These are phyloP conservation scores for Pelagia noctiluca DNA, from an alignment of 30 jellyfish, hydroid and myxozoan genomes.

Conservation along the genomic window DNA sequence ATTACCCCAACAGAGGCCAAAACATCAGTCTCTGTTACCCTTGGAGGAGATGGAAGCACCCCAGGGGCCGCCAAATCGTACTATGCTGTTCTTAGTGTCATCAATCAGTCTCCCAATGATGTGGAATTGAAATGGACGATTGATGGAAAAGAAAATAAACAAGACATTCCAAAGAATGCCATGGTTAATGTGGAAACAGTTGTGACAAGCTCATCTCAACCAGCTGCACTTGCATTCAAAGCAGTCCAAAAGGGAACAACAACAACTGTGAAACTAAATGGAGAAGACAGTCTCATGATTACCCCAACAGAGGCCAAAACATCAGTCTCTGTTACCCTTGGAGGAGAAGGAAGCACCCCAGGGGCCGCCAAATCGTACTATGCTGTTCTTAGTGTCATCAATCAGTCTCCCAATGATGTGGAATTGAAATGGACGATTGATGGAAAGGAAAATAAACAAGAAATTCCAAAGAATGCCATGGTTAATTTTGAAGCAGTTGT, in stretches of 20 bases:
- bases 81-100: conserved; percentile 55
- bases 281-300: conserved; percentile 58
- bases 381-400: conserved; percentile 61
- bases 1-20: conserved; percentile 70
- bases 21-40: conserved; percentile 50
- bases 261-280: conserved; percentile 64
- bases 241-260: conserved; percentile 72
- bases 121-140: conserved; percentile 72
- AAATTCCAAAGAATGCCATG: conserved; percentile 60
- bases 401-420: conserved; percentile 69
- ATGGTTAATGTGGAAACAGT: conserved; percentile 50
- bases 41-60: conserved; percentile 47
- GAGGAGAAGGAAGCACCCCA: conserved; percentile 28
- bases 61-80: neutral
- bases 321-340: conserved; percentile 56
- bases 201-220: conserved; percentile 48
- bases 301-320: conserved; percentile 68
- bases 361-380: conserved; percentile 48
- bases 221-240: conserved; percentile 72
- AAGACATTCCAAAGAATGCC: conserved; percentile 64
- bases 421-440: conserved; percentile 64
- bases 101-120: conserved; percentile 67
- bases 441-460: conserved; percentile 68
- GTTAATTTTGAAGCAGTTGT: conserved; percentile 53
- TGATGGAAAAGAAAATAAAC: conserved; percentile 63